These are phyloP conservation scores for Metopia argyrocephala DNA, from an alignment of 2,888 invertebrate genomes.

Conservation along the genomic window DNA sequence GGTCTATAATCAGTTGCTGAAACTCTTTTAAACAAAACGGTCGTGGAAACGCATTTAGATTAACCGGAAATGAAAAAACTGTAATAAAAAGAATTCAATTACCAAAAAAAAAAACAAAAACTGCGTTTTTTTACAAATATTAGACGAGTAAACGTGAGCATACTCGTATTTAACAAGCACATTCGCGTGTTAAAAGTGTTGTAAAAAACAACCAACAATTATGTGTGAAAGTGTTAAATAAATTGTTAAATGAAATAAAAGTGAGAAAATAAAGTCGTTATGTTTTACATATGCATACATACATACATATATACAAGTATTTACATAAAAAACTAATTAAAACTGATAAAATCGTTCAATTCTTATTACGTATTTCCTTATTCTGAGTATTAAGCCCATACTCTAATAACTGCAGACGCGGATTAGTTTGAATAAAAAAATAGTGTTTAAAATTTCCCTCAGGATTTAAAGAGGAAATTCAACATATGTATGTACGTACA, in stretches of 20 bases:
- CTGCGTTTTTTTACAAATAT: not conserved
- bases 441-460: constrained; percentile 15
- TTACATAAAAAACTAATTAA: not conserved
- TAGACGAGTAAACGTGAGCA: not conserved
- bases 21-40: constrained; percentile 39
- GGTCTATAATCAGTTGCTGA: constrained; percentile 43
- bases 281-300: no score
- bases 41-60: constrained; percentile 41
- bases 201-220: not conserved
- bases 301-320: no score
- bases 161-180: not conserved
- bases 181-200: not conserved
- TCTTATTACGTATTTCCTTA: no score
- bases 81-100: constrained; percentile 20
- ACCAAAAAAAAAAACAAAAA: not conserved
- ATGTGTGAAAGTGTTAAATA: not conserved
- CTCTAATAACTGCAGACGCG: not conserved
- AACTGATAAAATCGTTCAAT: no score
- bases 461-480: no score
- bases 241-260: no score
- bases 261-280: no score
- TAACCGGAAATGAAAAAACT: constrained; percentile 21
- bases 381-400: no score
- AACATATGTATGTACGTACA: no score
- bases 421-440: constrained; percentile 11